Base-by-base conservation (phyloP, 2,797 vertebrate genomes). In the Argentina silus region DNA sequence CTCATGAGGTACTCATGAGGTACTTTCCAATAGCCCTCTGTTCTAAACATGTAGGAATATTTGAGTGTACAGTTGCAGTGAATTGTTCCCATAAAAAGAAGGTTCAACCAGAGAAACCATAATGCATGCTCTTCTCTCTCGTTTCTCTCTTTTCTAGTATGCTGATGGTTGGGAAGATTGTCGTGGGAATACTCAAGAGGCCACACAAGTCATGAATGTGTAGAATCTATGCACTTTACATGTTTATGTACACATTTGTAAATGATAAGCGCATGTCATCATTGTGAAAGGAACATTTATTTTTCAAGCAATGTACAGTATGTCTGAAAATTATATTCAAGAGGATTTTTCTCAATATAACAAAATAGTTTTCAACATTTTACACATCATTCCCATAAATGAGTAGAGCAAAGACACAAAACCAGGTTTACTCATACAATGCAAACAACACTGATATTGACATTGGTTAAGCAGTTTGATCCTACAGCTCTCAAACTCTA, bases 121-220 rank as follows among this genome's bases (percentile, higher is more conserved):
- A 53, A 51, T 55, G 23, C 65, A 51, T 55, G 23, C 65, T 85
- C 0, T 84, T 90, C 64, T 86, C n/a, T n/a, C n/a, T n/a, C n/a
- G 27, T 36, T 36, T 36, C 27, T 36, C 4, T 36, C 27, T 60
- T 84, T 88, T 78, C 77, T 92, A 98, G 96, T 89, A 86, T 94
- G 71, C 84, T 98, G 86, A 96, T 98, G 95, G 71, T 97, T 72
- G 89, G 91, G 81, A 95, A 92, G 86, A 89, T 95, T 81, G 88
- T 93, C 53, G 0, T 92, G 61, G 90, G 88, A 76, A 84, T 94
- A 76, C 71, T 93, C 68, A 89, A 83, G 64, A 93, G 88, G 69
- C 90, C 91, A 51, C 87, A 90, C 57, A 74, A 87, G 10, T 82
- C 90, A 1, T 93, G 83, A 92, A 63, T 66, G 44, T n/a, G 45